Conservation (phyloP, 2,888 invertebrate species). For the Augochlorella aurata region DNA sequence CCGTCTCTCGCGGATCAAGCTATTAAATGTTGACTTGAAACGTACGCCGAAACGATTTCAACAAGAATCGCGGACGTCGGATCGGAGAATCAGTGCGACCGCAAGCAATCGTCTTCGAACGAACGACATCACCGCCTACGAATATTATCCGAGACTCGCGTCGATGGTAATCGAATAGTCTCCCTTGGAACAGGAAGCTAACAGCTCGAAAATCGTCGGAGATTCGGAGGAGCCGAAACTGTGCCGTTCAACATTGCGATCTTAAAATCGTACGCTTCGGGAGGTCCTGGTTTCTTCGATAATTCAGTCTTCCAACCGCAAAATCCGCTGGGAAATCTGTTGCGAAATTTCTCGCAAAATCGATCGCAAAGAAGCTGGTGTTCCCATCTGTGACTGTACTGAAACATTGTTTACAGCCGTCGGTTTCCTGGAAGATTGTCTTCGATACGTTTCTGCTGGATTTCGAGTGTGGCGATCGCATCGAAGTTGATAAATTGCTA, state of each 20-base stretch:
- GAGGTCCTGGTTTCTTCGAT: no score
- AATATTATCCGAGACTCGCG: not conserved
- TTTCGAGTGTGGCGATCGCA: not conserved
- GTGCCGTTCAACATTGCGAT: not conserved
- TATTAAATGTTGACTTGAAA: constrained; percentile 47
- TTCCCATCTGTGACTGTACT: no score
- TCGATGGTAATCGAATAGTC: not conserved
- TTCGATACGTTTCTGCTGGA: not conserved
- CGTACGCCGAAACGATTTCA: not conserved
- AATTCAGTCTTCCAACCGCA: no score
- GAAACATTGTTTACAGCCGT: not conserved
- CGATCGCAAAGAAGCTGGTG: no score
- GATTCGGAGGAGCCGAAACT: not conserved
- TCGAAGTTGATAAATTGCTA: not conserved
- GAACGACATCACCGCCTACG: not conserved
- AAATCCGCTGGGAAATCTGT: no score
- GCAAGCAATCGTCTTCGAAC: not conserved
- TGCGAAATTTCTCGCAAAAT: no score
- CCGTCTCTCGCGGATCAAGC: constrained; percentile 69
- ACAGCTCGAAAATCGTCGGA: not conserved
- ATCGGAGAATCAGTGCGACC: constrained; percentile 1
- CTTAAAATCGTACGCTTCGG: not conserved
- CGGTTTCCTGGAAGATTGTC: not conserved
- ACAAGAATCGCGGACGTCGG: constrained; percentile 4
- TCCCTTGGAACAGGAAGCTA: not conserved